A percentile compares a stretch with the other conserved stretches of the same genome.
Conservation (phyloP, 2,888 invertebrate species). For the Epistrophella euchroma region DNA sequence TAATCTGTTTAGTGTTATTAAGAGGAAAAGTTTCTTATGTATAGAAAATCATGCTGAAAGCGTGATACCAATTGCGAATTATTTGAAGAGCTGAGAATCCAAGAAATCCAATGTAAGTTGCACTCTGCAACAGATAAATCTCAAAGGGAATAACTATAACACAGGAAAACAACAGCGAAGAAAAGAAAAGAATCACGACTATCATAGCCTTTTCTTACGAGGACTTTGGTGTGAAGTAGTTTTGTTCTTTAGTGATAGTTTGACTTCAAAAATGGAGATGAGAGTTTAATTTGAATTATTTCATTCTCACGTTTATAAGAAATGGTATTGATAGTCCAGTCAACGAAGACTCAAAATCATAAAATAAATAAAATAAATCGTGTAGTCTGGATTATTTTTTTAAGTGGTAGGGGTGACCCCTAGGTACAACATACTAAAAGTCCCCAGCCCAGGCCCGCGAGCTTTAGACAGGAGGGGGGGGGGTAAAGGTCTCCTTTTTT, state of each 20-base stretch:
- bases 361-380: no score
- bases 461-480: no score
- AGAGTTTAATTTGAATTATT: constrained; percentile 65
- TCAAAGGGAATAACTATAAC: neutral
- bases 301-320: constrained; percentile 41
- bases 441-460: no score
- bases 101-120: neutral
- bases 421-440: no score
- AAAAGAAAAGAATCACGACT: neutral
- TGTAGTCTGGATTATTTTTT: no score
- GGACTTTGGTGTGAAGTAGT: neutral
- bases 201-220: neutral
- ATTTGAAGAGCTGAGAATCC: neutral
- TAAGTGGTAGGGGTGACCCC: no score
- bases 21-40: constrained; percentile 22
- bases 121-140: constrained; percentile 9
- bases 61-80: constrained; percentile 31
- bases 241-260: neutral
- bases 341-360: no score
- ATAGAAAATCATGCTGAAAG: neutral
- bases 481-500: no score
- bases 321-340: no score
- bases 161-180: neutral
- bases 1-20: constrained; percentile 3
- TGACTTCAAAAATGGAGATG: no score